Conservation (phyloP, 2,888 invertebrate genomes). For the Heteromurus nitidus region DNA sequence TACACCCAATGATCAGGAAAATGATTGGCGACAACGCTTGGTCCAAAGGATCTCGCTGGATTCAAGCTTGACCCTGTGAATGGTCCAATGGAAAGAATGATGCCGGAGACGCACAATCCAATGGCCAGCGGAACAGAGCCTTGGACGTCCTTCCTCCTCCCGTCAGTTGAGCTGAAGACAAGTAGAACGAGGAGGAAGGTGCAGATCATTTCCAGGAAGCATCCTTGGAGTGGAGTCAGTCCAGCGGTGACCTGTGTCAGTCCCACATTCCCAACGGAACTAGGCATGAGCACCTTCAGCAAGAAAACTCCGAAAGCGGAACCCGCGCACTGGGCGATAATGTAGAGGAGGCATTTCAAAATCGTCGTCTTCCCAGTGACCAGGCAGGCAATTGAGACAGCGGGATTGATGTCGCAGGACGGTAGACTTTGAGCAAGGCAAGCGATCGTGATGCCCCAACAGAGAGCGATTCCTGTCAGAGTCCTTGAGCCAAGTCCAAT, state of each 20-base stretch:
- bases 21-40: constrained; percentile 76
- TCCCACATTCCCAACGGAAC: background rate
- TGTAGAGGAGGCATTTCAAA: constrained; percentile 75
- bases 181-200: constrained; percentile 66
- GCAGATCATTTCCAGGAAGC: constrained; percentile 74
- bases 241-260: background rate
- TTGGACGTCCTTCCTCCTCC: constrained; percentile 75
- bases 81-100: constrained; percentile 74
- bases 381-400: constrained; percentile 76
- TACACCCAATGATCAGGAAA: constrained; percentile 81
- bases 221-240: background rate
- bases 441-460: constrained; percentile 31
- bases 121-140: constrained; percentile 77
- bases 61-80: constrained; percentile 77
- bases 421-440: constrained; percentile 25
- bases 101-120: constrained; percentile 76
- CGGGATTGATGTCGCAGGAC: constrained; percentile 36
- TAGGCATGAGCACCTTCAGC: constrained; percentile 79
- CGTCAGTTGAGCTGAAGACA: constrained; percentile 76
- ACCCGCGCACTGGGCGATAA: constrained; percentile 76
- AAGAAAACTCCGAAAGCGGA: constrained; percentile 83
- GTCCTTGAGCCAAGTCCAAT: background rate
- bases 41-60: constrained; percentile 77
- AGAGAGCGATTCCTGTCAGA: constrained; percentile 1
- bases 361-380: constrained; percentile 76